Evolutionary conservation across 1,140 invertebrate species (phyloP).

Genomic region (Sminthurinus signatus): DNA sequence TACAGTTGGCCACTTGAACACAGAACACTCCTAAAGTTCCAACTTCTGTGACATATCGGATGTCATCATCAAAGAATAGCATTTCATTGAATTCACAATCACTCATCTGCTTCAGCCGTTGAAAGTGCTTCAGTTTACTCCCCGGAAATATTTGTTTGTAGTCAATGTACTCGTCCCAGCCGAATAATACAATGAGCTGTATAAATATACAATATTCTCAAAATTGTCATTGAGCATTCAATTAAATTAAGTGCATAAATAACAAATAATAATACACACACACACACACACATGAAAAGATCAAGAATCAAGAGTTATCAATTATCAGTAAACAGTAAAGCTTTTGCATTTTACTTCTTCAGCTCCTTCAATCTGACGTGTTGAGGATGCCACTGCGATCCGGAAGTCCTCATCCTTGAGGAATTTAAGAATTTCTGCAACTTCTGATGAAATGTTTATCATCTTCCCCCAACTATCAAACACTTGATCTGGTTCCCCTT

Average conservation of each 20-base stretch:
- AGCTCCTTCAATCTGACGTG: slow-evolving; percentile 46
- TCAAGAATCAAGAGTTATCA: no score
- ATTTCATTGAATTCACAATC: slow-evolving; percentile 12
- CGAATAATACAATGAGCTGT: slow-evolving; percentile 47
- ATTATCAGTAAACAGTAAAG: no score
- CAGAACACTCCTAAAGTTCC: background rate
- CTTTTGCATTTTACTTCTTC: no score
- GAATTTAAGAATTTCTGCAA: slow-evolving; percentile 39
- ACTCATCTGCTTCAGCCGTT: slow-evolving; percentile 2
- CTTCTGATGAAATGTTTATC: slow-evolving; percentile 1
- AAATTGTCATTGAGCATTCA: no score
- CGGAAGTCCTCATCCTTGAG: slow-evolving; percentile 44
- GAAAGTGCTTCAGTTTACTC: slow-evolving; percentile 42
- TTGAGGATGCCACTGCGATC: slow-evolving; percentile 47
- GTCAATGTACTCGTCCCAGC: slow-evolving; percentile 49
- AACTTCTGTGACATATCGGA: slow-evolving; percentile 1
- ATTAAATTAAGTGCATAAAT: no score
- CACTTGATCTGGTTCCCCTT: background rate
- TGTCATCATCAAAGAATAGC: slow-evolving; percentile 11
- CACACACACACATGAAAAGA: no score
- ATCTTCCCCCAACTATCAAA: slow-evolving; percentile 9
- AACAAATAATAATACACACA: no score
- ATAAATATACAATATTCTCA: no score
- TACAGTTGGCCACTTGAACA: slow-evolving; percentile 1
- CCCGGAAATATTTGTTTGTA: slow-evolving; percentile 52